phyloP scores from a whole-genome alignment of 2,888 invertebrate genomes.

The Tuta absoluta region DNA sequence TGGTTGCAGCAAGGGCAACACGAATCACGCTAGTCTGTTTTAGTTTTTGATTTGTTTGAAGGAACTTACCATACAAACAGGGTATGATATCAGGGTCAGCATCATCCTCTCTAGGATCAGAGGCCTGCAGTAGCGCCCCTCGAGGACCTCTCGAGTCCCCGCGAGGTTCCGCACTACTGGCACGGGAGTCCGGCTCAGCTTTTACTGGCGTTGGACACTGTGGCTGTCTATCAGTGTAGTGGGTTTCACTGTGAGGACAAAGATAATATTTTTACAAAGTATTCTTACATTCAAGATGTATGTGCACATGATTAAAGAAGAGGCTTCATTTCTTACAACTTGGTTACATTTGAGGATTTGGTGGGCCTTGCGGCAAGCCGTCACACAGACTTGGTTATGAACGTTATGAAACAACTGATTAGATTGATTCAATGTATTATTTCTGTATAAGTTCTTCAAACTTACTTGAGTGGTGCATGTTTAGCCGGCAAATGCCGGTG shows the following conservation, averaged over 20 bases:
- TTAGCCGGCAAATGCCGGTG: slow-evolving; percentile 76
- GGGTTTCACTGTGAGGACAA: slow-evolving; percentile 58
- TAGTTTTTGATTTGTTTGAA: neutral
- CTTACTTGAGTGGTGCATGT: slow-evolving; percentile 74
- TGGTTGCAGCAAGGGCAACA: no score
- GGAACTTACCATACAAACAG: slow-evolving; percentile 89
- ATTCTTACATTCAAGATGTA: neutral
- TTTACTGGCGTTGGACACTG: slow-evolving; percentile 72
- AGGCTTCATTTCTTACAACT: no score
- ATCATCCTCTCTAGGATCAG: slow-evolving; percentile 81
- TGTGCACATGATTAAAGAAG: no score
- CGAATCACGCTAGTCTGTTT: no score
- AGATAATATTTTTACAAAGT: neutral
- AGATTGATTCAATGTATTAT: no score
- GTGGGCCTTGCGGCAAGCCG: no score
- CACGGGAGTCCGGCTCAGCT: slow-evolving; percentile 79
- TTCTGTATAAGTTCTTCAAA: neutral
- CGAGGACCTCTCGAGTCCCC: slow-evolving; percentile 59
- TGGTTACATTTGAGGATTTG: no score
- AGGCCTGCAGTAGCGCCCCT: slow-evolving; percentile 64
- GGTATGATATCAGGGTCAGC: slow-evolving; percentile 94
- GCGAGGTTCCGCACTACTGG: slow-evolving; percentile 72
- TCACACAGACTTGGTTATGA: no score
- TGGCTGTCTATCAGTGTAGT: slow-evolving; percentile 68
- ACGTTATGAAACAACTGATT: no score